Evolutionary conservation across 2,113 vertebrate genomes (phyloP).

Genomic region (Phainopepla nitens): DNA sequence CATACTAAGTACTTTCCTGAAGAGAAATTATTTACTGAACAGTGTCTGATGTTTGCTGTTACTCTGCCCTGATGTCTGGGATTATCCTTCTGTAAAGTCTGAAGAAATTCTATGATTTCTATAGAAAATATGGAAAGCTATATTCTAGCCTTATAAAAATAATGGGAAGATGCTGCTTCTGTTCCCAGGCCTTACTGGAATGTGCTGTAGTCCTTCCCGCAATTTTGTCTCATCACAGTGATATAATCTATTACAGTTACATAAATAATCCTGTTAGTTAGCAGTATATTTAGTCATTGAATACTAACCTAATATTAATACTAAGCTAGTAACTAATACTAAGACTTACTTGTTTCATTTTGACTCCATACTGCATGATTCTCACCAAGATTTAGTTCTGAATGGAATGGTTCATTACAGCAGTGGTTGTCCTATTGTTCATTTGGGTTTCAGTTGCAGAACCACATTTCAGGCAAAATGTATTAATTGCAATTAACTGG

Average conservation of each 20-base stretch:
- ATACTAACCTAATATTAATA: not conserved
- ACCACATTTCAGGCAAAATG: constrained; percentile 59
- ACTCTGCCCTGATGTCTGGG: not conserved
- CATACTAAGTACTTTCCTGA: not conserved
- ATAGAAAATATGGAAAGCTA: not conserved
- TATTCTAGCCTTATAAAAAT: not conserved
- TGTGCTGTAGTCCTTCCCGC: not conserved
- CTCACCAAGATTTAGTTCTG: not conserved
- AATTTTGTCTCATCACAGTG: not conserved
- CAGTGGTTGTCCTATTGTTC: constrained; percentile 24
- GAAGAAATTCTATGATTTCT: not conserved
- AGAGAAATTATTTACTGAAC: not conserved
- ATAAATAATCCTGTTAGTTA: not conserved
- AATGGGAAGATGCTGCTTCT: not conserved
- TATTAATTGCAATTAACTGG: constrained; percentile 62
- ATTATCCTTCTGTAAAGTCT: not conserved
- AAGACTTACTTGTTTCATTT: constrained; percentile 5
- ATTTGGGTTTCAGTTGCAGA: constrained; percentile 48
- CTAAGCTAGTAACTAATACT: not conserved
- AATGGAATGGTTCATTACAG: not conserved
- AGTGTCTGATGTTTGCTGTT: not conserved
- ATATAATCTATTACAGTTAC: not conserved
- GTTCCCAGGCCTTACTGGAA: not conserved
- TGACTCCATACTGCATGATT: not conserved
- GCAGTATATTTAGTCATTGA: not conserved